phyloP scores from a whole-genome alignment of 2,888 invertebrate genomes.

The Deroplatys truncata region DNA sequence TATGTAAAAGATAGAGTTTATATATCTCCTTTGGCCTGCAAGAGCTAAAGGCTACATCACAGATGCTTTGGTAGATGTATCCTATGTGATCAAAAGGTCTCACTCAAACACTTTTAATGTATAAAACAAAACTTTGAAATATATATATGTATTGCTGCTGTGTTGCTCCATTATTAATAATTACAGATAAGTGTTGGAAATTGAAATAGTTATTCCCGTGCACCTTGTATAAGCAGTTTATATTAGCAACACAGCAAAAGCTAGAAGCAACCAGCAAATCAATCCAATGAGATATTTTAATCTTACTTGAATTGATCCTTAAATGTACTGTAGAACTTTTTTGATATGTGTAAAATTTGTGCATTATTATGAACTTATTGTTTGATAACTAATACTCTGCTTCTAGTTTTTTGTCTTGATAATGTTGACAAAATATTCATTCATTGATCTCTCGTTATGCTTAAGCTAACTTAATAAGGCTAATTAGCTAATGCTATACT shows the following conservation, averaged over 20 bases:
- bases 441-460: neutral
- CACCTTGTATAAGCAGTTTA: neutral
- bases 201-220: no score
- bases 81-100: no score
- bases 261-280: neutral
- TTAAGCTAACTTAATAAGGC: neutral
- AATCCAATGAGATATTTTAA: neutral
- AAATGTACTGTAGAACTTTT: neutral
- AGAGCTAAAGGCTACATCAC: no score
- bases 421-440: neutral
- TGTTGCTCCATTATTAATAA: no score
- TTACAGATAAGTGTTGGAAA: no score
- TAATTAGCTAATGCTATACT: neutral
- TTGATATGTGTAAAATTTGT: neutral
- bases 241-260: neutral
- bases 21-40: no score
- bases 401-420: neutral
- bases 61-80: no score
- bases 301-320: neutral
- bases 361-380: neutral
- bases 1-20: no score
- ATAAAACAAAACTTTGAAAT: no score
- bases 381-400: neutral
- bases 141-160: no score
- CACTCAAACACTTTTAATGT: no score